These are phyloP conservation scores for Podabrus alpinus DNA, from an alignment of 2,888 invertebrate species.

Conservation along the genomic window DNA sequence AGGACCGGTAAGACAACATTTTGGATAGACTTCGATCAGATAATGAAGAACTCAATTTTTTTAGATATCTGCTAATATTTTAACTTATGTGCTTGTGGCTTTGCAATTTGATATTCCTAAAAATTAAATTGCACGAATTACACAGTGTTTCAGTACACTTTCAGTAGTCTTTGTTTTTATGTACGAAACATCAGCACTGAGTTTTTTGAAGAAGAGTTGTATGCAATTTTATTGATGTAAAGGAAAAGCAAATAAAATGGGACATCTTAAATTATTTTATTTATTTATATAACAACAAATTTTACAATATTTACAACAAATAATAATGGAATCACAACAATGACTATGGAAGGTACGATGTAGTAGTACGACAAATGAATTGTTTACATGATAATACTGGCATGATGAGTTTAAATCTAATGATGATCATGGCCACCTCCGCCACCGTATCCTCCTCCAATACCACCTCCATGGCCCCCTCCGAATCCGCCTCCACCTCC, in stretches of 20 bases:
- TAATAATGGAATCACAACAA: slow-evolving; percentile 4
- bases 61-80: slow-evolving; percentile 53
- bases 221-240: background rate
- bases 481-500: background rate
- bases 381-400: background rate
- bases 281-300: background rate
- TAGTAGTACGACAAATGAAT: background rate
- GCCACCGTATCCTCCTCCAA: slow-evolving; percentile 18
- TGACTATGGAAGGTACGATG: background rate
- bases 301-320: slow-evolving; percentile 1
- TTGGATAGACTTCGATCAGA: background rate
- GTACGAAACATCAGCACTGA: background rate
- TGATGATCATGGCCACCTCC: slow-evolving; percentile 26
- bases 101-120: slow-evolving; percentile 53
- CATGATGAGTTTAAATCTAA: slow-evolving; percentile 2
- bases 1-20: slow-evolving; percentile 47
- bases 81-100: slow-evolving; percentile 54
- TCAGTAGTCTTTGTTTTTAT: background rate
- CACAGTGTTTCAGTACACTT: background rate
- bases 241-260: background rate
- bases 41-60: background rate
- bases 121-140: slow-evolving; percentile 33
- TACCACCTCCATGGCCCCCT: slow-evolving; percentile 5
- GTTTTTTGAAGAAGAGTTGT: background rate
- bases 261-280: background rate